Base-by-base conservation (phyloP, 2,113 vertebrate genomes). In the Scatophagus argus region DNA sequence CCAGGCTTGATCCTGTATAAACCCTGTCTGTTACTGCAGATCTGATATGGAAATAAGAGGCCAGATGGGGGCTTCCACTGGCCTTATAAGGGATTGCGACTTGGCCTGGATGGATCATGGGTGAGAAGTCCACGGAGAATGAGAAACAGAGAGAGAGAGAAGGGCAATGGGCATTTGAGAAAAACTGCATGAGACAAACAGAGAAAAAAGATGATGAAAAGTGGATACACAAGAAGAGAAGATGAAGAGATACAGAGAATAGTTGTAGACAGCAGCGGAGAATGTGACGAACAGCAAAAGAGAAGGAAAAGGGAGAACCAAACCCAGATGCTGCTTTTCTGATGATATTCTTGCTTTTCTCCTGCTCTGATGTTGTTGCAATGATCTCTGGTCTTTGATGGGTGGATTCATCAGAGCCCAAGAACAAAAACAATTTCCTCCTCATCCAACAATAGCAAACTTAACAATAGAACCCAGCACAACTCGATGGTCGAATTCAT, bases 11-110 rank as follows among this genome's bases (percentile, higher is more conserved):
- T 92, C 91, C 83, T 56, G 73, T 67, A 19, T 82, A 92, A 93
- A 90, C 80, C 85, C 86, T 75, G 86, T 87, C 87, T 87, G 82
- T 89, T 89, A 84, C 81, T 70, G 55, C 66, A 88, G 80, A 92
- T 90, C 89, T 90, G 86, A 93, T 91, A 92, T 89, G 89, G 88
- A 90, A 91, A 92, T 90, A 88, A 61, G 64, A 76, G 82, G 49
- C 79, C 87, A 91, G 90, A 88, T 81, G 88, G 89, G 83, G 83
- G 87, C 90, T 89, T 91, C 81, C 80, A 78, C 39, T 43, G 68
- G 89, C 92, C 88, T 93, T 92, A 89, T 90, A 90, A 84, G 90
- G 92, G 91, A 90, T 89, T 88, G 85, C 8, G 67, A 80, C 69
- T 79, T 76, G 84, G 84, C 88, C 87, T 79, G 82, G 84, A 74